Percentiles rank a stretch among this genome's conserved stretches.
Evolutionary conservation across 2,888 invertebrate genomes (phyloP).

Genomic region (Acanthoscelides obtectus): DNA sequence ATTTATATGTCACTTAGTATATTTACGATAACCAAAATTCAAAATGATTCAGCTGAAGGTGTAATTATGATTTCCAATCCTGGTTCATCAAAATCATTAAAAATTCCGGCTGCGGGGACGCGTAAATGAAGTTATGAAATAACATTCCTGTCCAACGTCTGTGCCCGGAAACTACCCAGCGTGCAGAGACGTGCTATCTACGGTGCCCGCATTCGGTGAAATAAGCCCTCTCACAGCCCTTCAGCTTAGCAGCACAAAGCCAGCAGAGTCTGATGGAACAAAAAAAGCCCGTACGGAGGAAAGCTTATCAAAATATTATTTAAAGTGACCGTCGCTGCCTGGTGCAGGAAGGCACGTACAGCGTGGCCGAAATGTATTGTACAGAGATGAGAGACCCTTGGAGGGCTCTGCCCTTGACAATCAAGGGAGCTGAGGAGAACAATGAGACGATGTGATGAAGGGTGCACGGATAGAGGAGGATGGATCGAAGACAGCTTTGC

Average conservation of each 20-base stretch:
- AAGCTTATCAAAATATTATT: not conserved
- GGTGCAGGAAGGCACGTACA: not conserved
- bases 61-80: no score
- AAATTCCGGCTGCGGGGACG: no score
- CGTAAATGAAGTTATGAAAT: no score
- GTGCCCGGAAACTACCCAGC: not conserved
- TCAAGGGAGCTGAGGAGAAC: not conserved
- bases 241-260: not conserved
- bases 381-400: not conserved
- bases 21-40: no score
- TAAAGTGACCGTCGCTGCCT: not conserved
- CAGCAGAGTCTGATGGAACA: not conserved
- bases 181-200: not conserved
- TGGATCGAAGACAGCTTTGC: not conserved
- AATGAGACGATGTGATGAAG: not conserved
- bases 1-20: no score
- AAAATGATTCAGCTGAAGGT: no score
- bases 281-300: not conserved
- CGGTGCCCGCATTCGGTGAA: not conserved
- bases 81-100: no score
- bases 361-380: not conserved
- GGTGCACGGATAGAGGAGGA: not conserved
- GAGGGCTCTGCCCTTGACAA: not conserved
- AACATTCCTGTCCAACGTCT: not conserved
- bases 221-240: not conserved